These are phyloP conservation scores for Rotaria socialis DNA, from an alignment of 2,888 invertebrate species.

Conservation along the genomic window DNA sequence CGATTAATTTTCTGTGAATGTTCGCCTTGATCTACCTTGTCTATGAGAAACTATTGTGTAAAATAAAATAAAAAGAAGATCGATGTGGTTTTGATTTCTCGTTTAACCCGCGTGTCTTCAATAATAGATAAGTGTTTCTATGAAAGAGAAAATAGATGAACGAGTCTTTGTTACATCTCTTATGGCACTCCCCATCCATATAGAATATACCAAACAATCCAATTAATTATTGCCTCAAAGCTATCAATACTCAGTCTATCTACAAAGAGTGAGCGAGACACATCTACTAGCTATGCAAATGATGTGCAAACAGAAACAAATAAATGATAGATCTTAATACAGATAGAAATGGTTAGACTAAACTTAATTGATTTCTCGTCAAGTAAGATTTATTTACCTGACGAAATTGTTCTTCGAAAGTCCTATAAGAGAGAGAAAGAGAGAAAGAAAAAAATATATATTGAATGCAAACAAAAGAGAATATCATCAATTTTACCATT, in stretches of 20 bases:
- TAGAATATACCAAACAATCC: slow-evolving; percentile 7
- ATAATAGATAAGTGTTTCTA: slow-evolving; percentile 36
- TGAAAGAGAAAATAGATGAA: slow-evolving; percentile 27
- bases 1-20: neutral
- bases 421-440: neutral
- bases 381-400: slow-evolving; percentile 1
- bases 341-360: neutral
- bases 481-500: neutral
- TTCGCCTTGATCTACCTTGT: slow-evolving; percentile 21
- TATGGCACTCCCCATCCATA: neutral
- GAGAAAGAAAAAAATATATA: neutral
- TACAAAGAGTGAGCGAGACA: slow-evolving; percentile 17
- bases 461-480: neutral
- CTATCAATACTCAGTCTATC: neutral
- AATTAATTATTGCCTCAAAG: slow-evolving; percentile 38
- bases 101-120: slow-evolving; percentile 19
- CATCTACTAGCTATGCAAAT: neutral
- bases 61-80: slow-evolving; percentile 20
- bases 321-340: slow-evolving; percentile 3
- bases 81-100: slow-evolving; percentile 37
- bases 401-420: slow-evolving; percentile 28
- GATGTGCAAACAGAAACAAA: slow-evolving; percentile 34
- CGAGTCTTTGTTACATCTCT: slow-evolving; percentile 20
- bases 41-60: neutral
- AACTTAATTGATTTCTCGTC: slow-evolving; percentile 15